Evolutionary conservation across 2,797 vertebrate species (phyloP).

Genomic region (Nothura maculosa): DNA sequence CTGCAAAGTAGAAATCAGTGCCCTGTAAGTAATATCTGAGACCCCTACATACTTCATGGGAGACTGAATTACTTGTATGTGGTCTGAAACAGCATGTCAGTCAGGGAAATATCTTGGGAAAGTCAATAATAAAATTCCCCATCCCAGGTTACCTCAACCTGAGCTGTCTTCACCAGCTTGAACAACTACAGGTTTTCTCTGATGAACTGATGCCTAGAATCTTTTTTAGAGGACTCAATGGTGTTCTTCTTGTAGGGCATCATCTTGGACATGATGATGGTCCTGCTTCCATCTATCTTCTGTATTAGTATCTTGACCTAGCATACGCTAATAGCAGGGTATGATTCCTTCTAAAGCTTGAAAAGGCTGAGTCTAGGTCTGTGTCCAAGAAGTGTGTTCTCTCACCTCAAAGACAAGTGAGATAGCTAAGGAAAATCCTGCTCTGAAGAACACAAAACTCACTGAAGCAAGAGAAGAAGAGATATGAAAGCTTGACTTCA

Average conservation of each 20-base stretch:
- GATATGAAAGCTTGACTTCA: not conserved
- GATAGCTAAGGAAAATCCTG: not conserved
- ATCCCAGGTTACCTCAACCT: not conserved
- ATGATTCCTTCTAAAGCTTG: not conserved
- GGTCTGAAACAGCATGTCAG: not conserved
- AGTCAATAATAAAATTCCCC: constrained; percentile 3
- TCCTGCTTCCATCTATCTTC: not conserved
- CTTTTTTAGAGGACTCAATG: not conserved
- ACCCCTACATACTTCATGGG: not conserved
- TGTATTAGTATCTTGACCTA: not conserved
- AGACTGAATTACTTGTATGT: not conserved
- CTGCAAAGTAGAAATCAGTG: not conserved
- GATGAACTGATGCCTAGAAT: not conserved
- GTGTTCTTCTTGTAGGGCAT: not conserved
- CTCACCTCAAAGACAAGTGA: not conserved
- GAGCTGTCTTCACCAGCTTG: not conserved
- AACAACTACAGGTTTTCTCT: not conserved
- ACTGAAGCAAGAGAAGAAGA: not conserved
- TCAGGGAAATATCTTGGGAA: not conserved
- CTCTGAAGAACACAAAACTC: not conserved
- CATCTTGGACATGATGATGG: not conserved
- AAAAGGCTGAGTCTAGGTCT: fast-evolving
- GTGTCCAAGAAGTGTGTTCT: not conserved
- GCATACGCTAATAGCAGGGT: not conserved
- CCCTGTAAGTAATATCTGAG: not conserved